Conservation (phyloP, 2,797 vertebrate species). For the Lacerta viridis region DNA sequence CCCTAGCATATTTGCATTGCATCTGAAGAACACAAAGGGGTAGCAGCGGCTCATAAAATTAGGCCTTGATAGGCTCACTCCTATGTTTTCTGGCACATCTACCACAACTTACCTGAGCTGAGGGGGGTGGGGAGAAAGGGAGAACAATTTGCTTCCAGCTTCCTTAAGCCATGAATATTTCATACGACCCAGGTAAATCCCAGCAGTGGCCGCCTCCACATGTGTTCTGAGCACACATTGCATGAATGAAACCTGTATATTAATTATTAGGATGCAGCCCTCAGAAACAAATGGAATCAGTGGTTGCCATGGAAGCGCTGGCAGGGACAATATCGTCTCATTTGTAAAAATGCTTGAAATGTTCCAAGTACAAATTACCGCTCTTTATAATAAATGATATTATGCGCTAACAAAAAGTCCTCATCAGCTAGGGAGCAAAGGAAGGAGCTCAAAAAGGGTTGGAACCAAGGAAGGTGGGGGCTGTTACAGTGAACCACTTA, state of each 20-base stretch:
- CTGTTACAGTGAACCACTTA: no score
- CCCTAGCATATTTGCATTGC: conserved; percentile 14
- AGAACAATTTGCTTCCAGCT: not conserved
- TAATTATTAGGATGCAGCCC: conserved; percentile 71
- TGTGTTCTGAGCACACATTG: not conserved
- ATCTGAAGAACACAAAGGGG: not conserved
- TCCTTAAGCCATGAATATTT: not conserved
- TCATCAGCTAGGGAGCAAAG: not conserved
- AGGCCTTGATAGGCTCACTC: not conserved
- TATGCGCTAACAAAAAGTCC: not conserved
- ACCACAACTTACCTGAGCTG: conserved; percentile 2
- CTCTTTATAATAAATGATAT: not conserved
- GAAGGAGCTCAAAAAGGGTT: not conserved
- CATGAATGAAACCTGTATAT: conserved; percentile 49
- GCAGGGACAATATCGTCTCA: conserved; percentile 67
- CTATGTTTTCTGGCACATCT: not conserved
- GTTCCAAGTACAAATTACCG: conserved; percentile 52
- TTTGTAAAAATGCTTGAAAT: conserved; percentile 53
- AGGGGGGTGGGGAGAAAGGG: not conserved
- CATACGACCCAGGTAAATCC: not conserved
- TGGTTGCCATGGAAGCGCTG: conserved; percentile 81
- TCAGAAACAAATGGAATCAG: conserved; percentile 63
- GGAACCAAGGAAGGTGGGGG: not conserved
- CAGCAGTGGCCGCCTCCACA: not conserved
- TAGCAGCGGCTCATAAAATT: not conserved